Evolutionary conservation across 2,888 invertebrate genomes (phyloP), one percentile per base, ranked within the genome.

Genomic region (Ornithoptera alexandrae): DNA sequence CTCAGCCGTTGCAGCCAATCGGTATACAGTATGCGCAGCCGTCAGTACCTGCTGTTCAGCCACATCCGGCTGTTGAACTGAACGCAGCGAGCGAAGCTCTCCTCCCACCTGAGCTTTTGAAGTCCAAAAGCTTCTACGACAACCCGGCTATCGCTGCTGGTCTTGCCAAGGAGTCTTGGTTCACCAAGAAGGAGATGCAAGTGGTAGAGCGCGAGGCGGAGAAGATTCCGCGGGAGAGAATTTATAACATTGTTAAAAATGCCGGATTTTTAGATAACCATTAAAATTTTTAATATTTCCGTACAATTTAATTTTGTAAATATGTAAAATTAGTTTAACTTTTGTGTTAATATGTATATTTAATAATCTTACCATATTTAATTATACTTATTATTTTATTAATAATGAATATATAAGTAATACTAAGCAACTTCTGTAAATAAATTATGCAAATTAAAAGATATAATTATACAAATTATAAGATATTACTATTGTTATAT

Each of bases 121-220:
- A 96, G 81, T 90, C 94, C 36, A 93, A 93, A 62, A 89, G 90
- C 8, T 97, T 97, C 84, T 97, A 96, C 83, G 96, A 95, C 78
- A 95, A 97, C 86, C 97, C 97, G 0, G 84, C 92, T 2, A 94
- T 96, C 17, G 97, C 96, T 8, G 94, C 94, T 8, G 95, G 94
- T 0, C 89, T 97, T 15, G 97, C 97, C 1, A 95, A 95, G 77
- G 96, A 96, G 77, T 96, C 97, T 0, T 96, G 96, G 96, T 94
- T 96, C 75, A 93, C 94, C 0, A 94, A 95, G 74, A 96, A 96
- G 79, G 96, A 97, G 83, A 95, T 95, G 93, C 95, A 95, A 72
- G 97, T 97, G 0, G 93, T 95, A 60, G 94, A 97, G 79, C 93
- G 97, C 17, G 97, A 97, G 80, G 95, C 97, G 0, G 96, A 97